phyloP scores from a whole-genome alignment of 2,797 vertebrate genomes.

The Cirrhinus mrigala region DNA sequence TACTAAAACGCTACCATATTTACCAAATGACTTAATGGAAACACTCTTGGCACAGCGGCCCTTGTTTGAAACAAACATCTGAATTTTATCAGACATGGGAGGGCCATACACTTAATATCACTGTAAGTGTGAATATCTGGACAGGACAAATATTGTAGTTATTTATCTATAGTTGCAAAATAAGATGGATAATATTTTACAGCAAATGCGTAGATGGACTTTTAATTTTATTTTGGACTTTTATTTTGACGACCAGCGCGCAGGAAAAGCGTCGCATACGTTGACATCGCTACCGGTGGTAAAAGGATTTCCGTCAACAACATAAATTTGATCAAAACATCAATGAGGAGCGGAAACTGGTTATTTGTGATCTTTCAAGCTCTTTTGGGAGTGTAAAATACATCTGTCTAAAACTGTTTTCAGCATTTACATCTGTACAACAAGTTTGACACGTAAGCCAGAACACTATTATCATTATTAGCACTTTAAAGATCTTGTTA shows the following conservation, averaged over 20 bases:
- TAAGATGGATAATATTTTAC: too few relatives aligned
- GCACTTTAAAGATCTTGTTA: background rate
- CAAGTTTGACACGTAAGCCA: background rate
- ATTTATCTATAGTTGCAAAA: too few relatives aligned
- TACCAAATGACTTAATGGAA: background rate
- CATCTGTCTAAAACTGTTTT: background rate
- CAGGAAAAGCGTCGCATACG: background rate
- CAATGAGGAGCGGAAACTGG: background rate
- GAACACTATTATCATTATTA: background rate
- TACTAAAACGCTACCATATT: background rate
- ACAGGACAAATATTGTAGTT: too few relatives aligned
- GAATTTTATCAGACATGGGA: too few relatives aligned
- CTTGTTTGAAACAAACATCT: too few relatives aligned
- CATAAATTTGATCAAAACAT: background rate
- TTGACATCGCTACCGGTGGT: background rate
- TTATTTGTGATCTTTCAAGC: background rate
- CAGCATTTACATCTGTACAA: background rate
- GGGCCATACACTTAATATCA: too few relatives aligned
- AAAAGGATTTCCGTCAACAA: constrained; percentile 41
- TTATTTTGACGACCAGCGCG: constrained; percentile 13
- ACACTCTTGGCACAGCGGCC: background rate
- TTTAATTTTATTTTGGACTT: background rate
- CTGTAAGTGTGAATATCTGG: too few relatives aligned
- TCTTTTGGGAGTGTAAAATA: background rate
- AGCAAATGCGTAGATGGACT: too few relatives aligned